Evolutionary conservation across 2,888 invertebrate genomes (phyloP).

Genomic region (Anoplius nigerrimus): DNA sequence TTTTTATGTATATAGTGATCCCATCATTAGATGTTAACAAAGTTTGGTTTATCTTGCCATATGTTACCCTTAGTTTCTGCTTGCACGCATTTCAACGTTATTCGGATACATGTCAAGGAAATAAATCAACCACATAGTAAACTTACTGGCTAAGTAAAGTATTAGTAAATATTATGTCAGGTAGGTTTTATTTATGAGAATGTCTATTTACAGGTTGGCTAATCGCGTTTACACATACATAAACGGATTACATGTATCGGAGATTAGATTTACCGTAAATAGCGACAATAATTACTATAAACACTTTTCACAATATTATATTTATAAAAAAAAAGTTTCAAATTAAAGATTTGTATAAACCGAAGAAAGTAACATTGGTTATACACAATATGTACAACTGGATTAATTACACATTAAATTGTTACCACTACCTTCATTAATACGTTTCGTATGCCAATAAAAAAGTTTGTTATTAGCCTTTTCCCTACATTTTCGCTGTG

Average conservation of each 20-base stretch:
- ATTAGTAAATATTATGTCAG: slow-evolving; percentile 34
- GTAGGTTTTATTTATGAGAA: slow-evolving; percentile 68
- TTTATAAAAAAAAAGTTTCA: slow-evolving; percentile 56
- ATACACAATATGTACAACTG: slow-evolving; percentile 70
- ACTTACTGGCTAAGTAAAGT: neutral
- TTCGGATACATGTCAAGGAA: no score
- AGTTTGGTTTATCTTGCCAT: slow-evolving; percentile 17
- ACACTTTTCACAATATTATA: slow-evolving; percentile 60
- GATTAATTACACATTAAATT: slow-evolving; percentile 49
- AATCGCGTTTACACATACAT: slow-evolving; percentile 60
- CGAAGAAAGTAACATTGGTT: slow-evolving; percentile 54
- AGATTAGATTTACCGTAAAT: slow-evolving; percentile 60
- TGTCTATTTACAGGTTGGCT: slow-evolving; percentile 72
- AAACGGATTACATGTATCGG: slow-evolving; percentile 54
- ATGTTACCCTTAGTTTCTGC: no score
- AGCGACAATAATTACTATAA: no score
- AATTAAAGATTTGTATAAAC: slow-evolving; percentile 38
- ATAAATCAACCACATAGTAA: neutral
- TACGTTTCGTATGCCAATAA: slow-evolving; percentile 2
- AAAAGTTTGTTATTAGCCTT: neutral
- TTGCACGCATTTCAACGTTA: no score
- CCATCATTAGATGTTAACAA: no score
- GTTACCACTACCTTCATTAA: slow-evolving; percentile 26
- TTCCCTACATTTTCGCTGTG: slow-evolving; percentile 24
- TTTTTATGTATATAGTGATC: slow-evolving; percentile 43